Conservation (phyloP, 2,888 invertebrate species). For the Acanthoscelides obtectus region DNA sequence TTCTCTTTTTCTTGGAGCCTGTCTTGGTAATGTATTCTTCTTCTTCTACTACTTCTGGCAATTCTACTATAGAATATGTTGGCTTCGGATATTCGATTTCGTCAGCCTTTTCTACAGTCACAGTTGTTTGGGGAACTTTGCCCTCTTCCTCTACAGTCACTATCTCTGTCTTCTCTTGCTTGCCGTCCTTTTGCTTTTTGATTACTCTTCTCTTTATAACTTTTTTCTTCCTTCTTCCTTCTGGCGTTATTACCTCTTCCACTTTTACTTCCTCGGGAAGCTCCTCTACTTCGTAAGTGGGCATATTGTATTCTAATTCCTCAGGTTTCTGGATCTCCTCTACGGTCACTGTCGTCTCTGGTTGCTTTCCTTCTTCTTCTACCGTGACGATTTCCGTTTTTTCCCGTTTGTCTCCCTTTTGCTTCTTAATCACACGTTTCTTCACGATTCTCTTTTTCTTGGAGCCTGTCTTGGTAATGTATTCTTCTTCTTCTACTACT, state of each 20-base stretch:
- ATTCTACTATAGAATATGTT: conserved; percentile 33
- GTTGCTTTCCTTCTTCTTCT: conserved; percentile 39
- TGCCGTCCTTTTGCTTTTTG: conserved; percentile 33
- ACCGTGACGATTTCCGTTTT: conserved; percentile 39
- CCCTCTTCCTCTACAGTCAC: conserved; percentile 38
- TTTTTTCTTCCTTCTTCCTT: conserved; percentile 32
- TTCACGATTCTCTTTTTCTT: conserved; percentile 38
- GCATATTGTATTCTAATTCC: conserved; percentile 19
- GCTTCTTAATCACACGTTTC: conserved; percentile 45
- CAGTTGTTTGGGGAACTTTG: conserved; percentile 42
- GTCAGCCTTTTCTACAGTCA: conserved; percentile 44
- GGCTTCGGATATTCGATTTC: conserved; percentile 17
- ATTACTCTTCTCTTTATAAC: conserved; percentile 36
- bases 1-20: conserved; percentile 30
- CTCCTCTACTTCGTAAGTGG: conserved; percentile 12
- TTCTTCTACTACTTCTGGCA: conserved; percentile 38
- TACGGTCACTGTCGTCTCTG: conserved; percentile 29
- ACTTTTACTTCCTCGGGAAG: conserved; percentile 28
- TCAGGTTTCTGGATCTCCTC: conserved; percentile 22
- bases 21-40: conserved; percentile 29
- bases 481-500: conserved; percentile 34
- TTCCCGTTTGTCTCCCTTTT: conserved; percentile 34
- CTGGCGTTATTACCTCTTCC: conserved; percentile 32
- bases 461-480: conserved; percentile 21
- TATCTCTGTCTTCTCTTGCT: conserved; percentile 33